Percentiles rank a stretch among this genome's conserved stretches.
phyloP scores from a whole-genome alignment of 2,113 vertebrate genomes.

The Theristicus caerulescens region DNA sequence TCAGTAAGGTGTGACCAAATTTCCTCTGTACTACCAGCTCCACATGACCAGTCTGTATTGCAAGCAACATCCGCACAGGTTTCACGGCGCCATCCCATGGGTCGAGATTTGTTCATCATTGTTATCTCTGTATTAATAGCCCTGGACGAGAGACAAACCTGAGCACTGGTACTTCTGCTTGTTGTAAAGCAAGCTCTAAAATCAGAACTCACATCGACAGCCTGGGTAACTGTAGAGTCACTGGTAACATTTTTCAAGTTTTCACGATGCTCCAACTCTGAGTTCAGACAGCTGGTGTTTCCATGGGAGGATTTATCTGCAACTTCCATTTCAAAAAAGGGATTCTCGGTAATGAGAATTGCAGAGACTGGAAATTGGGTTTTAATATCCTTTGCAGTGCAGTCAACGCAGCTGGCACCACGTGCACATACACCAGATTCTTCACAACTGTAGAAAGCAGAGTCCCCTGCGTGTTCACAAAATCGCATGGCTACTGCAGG shows the following conservation, averaged over 20 bases:
- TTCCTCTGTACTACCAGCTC: background rate
- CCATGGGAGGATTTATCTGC: background rate
- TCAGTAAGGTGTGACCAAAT: background rate
- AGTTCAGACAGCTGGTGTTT: background rate
- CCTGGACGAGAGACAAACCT: background rate
- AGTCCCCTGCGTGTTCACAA: background rate
- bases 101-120: constrained; percentile 24
- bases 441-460: background rate
- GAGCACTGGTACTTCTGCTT: constrained; percentile 41
- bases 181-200: constrained; percentile 54
- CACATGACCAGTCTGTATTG: constrained; percentile 4
- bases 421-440: background rate
- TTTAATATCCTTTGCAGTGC: background rate
- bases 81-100: background rate
- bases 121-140: constrained; percentile 65
- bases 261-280: fast-evolving
- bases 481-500: background rate
- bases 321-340: background rate
- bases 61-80: background rate
- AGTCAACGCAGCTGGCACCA: background rate
- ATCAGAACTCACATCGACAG: constrained; percentile 24
- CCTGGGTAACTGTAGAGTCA: background rate
- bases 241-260: fast-evolving
- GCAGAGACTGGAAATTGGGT: background rate
- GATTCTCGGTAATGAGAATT: background rate